Base-by-base conservation (phyloP, 2,888 invertebrate genomes). In the Pharmacophagus antenor region DNA sequence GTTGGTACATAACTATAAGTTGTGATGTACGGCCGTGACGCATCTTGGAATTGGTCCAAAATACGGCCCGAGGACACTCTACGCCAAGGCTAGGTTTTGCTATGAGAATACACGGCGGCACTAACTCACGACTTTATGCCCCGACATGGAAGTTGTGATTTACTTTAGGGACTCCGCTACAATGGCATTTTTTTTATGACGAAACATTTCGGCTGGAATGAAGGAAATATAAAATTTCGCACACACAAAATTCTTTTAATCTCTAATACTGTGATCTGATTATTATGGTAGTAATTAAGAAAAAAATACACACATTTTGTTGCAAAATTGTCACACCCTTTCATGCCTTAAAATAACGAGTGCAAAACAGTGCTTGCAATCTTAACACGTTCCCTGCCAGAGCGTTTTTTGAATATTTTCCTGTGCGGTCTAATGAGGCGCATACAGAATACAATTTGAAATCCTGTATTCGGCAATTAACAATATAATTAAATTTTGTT, bases 1-100 rank as follows among this genome's bases (percentile, higher is more conserved):
- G 47, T 58, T 54, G 31, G 41, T 27, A 56, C n/a, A 49, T 49
- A 49, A 50, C 21, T 56, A 49, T 59, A 59, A 65, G 46, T 65
- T 54, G 41, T 64, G 56, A 50, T 47, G 46, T 60, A 56, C 55
- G 59, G 56, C 58, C 62, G 68, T 76, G 74, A 75, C 70, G 69
- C 70, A 73, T 76, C 66, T 82, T 82, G 83, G 82, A 79, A 63
- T 25, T 59, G 57, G 47, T 80, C 82, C 82, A 82, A 74, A 67
- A 57, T 59, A 17, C 21, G 61, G 22, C 59, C 57, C 63, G 59
- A 69, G 69, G 67, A 70, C 66, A 67, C 57, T 62, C 62, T 69
- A 69, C 62, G 70, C 70, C 74, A 78, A 79, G 78, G 77, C 71
- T 76, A n/a, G 70, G 66, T 60, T 56, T 69, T 47, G 74, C 76